Evolutionary conservation across 1,140 invertebrate genomes (phyloP), one percentile per base, ranked within the genome.

Genomic region (Ridgeia piscesae): DNA sequence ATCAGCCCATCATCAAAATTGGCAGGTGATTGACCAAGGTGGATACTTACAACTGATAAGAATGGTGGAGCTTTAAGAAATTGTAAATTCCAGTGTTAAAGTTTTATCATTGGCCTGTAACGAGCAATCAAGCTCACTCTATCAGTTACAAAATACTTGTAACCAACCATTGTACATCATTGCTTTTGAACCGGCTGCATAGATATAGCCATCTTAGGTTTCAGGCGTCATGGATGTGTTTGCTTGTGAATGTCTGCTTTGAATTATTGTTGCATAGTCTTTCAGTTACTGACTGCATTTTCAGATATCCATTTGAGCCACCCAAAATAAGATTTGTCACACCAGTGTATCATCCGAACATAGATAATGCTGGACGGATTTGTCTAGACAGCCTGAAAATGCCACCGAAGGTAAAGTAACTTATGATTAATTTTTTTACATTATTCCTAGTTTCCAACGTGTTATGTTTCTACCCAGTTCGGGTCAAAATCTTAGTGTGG

Each of bases 341-440:
- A 11, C 97, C 98, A 6, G 99, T 98, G 95, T 99, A 98, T 96
- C 99, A 99, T 96, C 99, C 99, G 1, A 99, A 99, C 96, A 98
- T 99, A 89, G 98, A 99, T 96, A 96, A 96, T 42, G 97, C 97
- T 93, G 98, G 98, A 93, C 97, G 98, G 95, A 99, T 99, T 95
- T 99, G 99, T 96, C 96, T 99, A 94, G 99, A 99, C 96, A 99
- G 99, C 95, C 96, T 99, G 77, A 99, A 99, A 92, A 95, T 95
- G 94, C 95, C 95, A 35, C 95, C 95, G 27, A 95, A 95, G 94
- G 95, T 96, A 92, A 92, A 88, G 21, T 77, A 77, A 77, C 11
- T 77, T 77, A 21, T 9, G 27, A 9, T 92, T 50, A 14, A 17
- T 6, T 34, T 77, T 77, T 77, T 77, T 77, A 31, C 58, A 77